A percentile compares a stretch with the other conserved stretches of the same genome.
These are phyloP conservation scores for Nettapus auritus DNA, from an alignment of 2,113 vertebrate species.

Conservation along the genomic window DNA sequence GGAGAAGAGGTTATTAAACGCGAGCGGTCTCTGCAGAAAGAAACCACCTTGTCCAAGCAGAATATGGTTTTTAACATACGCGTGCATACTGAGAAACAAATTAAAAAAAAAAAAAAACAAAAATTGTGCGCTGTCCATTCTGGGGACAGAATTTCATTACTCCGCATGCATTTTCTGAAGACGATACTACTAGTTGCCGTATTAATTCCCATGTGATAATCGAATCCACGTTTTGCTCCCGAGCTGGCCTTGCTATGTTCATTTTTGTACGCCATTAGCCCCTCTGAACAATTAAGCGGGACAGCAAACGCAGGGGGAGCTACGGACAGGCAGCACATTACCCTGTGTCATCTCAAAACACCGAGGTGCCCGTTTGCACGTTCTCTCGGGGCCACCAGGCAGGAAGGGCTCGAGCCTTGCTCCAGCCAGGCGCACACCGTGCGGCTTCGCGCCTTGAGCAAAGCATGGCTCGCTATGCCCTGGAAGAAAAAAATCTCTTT, in stretches of 20 bases:
- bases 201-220: neutral
- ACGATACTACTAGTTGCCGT: neutral
- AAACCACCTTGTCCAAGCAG: neutral
- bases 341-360: fast-evolving
- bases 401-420: fast-evolving
- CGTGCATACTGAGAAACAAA: neutral
- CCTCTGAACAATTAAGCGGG: fast-evolving
- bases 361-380: fast-evolving
- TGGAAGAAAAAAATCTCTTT: neutral
- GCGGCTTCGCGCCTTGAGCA: fast-evolving
- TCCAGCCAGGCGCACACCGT: fast-evolving
- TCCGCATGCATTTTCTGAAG: neutral
- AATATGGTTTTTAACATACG: neutral
- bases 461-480: fast-evolving
- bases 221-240: fast-evolving
- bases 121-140: neutral
- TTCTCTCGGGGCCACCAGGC: fast-evolving
- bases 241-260: fast-evolving
- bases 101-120: conserved; percentile 4
- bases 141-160: neutral
- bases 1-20: neutral
- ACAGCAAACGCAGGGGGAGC: fast-evolving
- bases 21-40: neutral
- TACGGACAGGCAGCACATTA: fast-evolving
- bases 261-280: fast-evolving